Evolutionary conservation across 2,888 invertebrate species (phyloP).

Genomic region (Luffia ferchaultella): DNA sequence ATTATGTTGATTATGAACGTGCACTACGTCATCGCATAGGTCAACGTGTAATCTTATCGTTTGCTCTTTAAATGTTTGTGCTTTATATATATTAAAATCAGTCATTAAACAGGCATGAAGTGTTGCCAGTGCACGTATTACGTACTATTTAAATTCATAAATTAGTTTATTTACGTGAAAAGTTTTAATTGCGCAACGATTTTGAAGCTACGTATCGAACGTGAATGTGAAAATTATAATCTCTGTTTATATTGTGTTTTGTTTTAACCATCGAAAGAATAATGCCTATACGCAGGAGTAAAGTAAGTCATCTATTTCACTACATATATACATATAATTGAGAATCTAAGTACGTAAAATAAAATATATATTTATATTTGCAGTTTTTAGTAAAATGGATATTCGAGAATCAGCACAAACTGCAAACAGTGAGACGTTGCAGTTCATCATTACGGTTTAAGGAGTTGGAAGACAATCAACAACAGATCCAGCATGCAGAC

Average conservation of each 20-base stretch:
- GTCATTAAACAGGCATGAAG: slow-evolving; percentile 36
- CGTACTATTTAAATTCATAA: slow-evolving; percentile 18
- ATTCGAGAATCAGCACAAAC: slow-evolving; percentile 76
- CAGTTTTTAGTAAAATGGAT: slow-evolving; percentile 71
- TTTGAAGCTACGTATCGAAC: slow-evolving; percentile 1
- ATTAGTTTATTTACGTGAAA: slow-evolving; percentile 3
- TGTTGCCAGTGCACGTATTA: not conserved
- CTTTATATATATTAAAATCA: slow-evolving; percentile 52
- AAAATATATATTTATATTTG: slow-evolving; percentile 4
- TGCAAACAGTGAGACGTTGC: slow-evolving; percentile 68
- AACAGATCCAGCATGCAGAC: slow-evolving; percentile 15
- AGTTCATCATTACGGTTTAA: slow-evolving; percentile 61
- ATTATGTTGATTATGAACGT: slow-evolving; percentile 49
- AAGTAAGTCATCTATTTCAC: slow-evolving; percentile 30
- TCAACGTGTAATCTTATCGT: slow-evolving; percentile 55
- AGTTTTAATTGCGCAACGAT: not conserved
- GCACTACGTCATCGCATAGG: slow-evolving; percentile 51
- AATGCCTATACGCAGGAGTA: slow-evolving; percentile 56
- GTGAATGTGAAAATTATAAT: not conserved
- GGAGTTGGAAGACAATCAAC: slow-evolving; percentile 46
- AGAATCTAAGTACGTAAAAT: not conserved
- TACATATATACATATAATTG: not conserved
- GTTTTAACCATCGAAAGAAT: slow-evolving; percentile 17
- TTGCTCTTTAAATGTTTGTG: slow-evolving; percentile 59
- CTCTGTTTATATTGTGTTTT: not conserved